Conservation (phyloP, 35 echinoderm and acorn worm genomes). For the Apostichopus californicus region DNA sequence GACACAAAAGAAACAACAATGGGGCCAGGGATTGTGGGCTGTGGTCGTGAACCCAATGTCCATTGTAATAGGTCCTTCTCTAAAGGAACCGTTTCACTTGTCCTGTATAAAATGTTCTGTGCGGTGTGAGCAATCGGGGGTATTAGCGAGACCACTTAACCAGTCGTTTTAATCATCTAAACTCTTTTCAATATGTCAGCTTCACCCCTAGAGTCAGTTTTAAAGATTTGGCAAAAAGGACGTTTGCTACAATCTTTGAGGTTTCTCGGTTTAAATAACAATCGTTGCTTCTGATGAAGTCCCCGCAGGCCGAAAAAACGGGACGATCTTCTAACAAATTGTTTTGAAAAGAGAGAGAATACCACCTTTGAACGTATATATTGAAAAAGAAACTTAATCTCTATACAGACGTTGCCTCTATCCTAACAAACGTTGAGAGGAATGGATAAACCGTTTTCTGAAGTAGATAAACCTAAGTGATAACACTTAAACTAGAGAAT, state of each 20-base stretch:
- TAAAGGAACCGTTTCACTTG: neutral
- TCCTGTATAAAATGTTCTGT: neutral
- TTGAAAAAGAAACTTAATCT: too few species aligned
- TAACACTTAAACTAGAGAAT: too few species aligned
- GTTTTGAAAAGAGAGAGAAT: neutral
- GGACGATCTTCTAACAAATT: neutral
- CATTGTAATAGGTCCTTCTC: neutral
- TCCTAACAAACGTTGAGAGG: too few species aligned
- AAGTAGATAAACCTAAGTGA: too few species aligned
- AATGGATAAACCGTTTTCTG: too few species aligned
- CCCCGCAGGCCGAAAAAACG: neutral
- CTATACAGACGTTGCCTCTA: too few species aligned
- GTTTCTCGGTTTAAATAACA: neutral
- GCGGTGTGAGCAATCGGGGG: slow-evolving; percentile 7
- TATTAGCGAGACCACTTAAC: slow-evolving; percentile 10
- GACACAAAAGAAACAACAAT: neutral
- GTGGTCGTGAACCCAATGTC: slow-evolving; percentile 14
- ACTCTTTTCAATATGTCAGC: slow-evolving; percentile 13
- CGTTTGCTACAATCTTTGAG: neutral
- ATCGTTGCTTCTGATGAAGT: neutral
- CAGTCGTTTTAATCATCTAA: neutral
- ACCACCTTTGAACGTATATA: neutral
- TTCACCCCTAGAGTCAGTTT: slow-evolving; percentile 32
- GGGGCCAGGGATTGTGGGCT: neutral
- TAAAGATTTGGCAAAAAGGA: neutral